Evolutionary conservation across 2,113 vertebrate species (phyloP).

Genomic region (Poeciliopsis turrubarensis): DNA sequence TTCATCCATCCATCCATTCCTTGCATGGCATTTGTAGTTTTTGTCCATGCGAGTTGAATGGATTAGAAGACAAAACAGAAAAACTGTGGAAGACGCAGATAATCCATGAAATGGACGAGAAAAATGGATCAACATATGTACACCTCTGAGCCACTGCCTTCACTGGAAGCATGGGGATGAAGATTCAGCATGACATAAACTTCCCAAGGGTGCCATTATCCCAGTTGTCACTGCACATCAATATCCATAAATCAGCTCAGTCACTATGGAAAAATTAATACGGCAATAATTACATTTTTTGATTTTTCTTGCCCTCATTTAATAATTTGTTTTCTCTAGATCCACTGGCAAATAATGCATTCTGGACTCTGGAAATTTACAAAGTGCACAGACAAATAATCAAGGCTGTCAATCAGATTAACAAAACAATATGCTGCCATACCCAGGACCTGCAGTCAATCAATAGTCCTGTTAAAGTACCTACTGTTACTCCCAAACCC

Average conservation of each 20-base stretch:
- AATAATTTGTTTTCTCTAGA: not conserved
- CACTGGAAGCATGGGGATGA: constrained; percentile 6
- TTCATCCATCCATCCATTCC: constrained; percentile 1
- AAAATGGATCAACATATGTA: not conserved
- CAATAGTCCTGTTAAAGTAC: not conserved
- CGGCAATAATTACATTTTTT: not conserved
- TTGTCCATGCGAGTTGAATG: not conserved
- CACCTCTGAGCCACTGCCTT: not conserved
- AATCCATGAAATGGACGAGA: not conserved
- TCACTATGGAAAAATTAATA: not conserved
- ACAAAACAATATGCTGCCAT: not conserved
- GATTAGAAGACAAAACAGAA: constrained; percentile 1
- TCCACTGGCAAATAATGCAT: not conserved
- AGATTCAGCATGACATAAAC: constrained; percentile 9
- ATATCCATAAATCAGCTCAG: not conserved
- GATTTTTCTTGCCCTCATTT: not conserved
- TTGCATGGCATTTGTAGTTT: not conserved
- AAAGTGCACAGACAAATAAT: not conserved
- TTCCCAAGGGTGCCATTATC: constrained; percentile 3
- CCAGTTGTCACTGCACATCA: not conserved
- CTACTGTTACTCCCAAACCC: not conserved
- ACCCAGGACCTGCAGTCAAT: too few relatives aligned
- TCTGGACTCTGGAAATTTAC: not conserved
- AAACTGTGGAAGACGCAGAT: not conserved
- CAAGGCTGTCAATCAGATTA: not conserved